Conservation (phyloP, 37 sponge, comb jelly and placozoan genomes). For the Mnemiopsis leidyi region DNA sequence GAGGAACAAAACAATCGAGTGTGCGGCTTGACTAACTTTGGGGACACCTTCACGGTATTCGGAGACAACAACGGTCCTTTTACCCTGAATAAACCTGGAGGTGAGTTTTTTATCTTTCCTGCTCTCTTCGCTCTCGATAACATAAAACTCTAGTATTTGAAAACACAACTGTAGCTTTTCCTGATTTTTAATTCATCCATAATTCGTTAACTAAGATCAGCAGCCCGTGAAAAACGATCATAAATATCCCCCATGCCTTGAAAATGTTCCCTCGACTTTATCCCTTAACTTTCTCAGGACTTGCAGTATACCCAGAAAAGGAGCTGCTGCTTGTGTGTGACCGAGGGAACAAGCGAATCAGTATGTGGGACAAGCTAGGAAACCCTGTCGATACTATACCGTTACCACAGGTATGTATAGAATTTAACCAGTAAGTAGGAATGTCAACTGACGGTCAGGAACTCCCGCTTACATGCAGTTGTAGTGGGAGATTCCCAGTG, state of each 20-base stretch:
- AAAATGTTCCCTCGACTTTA: neutral
- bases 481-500: no score
- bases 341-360: conserved; percentile 59
- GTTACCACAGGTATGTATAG: neutral
- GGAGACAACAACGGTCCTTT: neutral
- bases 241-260: no score
- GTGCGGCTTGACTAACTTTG: neutral
- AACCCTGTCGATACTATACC: conserved; percentile 36
- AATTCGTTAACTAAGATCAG: no score
- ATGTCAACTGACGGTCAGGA: no score
- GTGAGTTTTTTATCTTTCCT: no score
- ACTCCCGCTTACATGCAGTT: no score
- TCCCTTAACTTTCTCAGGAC: neutral
- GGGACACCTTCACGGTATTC: neutral
- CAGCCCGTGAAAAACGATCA: no score
- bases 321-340: conserved; percentile 58
- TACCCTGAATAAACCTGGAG: conserved; percentile 57
- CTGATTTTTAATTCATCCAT: no score
- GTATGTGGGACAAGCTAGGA: neutral
- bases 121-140: no score
- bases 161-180: no score
- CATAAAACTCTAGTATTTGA: no score
- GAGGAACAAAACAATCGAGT: conserved; percentile 22
- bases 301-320: conserved; percentile 53
- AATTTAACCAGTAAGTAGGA: no score